Conservation (phyloP, 1,140 invertebrate species). For the Tetranychus urticae region DNA sequence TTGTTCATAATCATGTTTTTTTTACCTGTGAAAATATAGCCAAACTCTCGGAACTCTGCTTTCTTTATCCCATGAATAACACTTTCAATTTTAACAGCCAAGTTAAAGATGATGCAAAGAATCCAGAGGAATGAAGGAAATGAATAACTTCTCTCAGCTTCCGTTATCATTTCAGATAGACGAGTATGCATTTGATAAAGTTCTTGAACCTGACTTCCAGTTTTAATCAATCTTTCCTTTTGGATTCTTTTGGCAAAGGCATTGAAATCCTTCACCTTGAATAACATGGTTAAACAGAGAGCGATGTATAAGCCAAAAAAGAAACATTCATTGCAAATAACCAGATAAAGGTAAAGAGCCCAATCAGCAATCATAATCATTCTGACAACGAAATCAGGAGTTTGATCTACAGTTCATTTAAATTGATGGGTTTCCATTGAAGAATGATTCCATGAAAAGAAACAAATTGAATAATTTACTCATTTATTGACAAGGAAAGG, state of each 20-base stretch:
- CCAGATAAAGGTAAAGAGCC: background rate
- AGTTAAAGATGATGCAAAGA: background rate
- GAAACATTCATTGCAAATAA: constrained; percentile 1
- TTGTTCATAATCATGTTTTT: too few relatives aligned
- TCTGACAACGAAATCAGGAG: background rate
- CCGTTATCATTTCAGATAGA: background rate
- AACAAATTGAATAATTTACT: too few relatives aligned
- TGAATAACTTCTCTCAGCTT: background rate
- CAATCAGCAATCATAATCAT: background rate
- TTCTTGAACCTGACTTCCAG: background rate
- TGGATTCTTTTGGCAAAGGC: background rate
- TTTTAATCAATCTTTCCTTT: background rate
- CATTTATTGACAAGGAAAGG: background rate
- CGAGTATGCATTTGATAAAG: background rate
- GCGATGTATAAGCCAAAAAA: background rate
- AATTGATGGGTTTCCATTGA: too few relatives aligned
- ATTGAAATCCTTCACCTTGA: background rate
- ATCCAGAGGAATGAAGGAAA: background rate
- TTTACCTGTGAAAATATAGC: background rate
- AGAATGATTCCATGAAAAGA: too few relatives aligned
- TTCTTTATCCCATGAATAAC: background rate
- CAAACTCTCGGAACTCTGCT: background rate
- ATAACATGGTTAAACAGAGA: background rate
- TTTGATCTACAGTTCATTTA: background rate
- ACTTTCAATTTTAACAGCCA: background rate